Conservation (phyloP, 2,888 invertebrate genomes). For the Invenusta paracnida region DNA sequence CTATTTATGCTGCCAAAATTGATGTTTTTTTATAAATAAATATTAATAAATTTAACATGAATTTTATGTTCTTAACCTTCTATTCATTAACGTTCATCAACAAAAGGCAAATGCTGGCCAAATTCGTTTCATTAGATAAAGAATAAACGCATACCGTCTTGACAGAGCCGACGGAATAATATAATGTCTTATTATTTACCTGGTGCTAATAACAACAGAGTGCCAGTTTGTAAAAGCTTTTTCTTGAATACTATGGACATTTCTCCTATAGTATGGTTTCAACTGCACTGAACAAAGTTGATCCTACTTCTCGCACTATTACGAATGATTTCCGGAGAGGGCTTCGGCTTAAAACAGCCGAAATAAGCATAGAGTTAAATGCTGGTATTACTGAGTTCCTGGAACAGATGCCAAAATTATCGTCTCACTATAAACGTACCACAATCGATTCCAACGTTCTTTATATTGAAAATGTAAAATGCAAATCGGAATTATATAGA, state of each 20-base stretch:
- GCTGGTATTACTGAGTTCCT: background rate
- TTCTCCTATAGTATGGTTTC: background rate
- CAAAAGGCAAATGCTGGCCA: too few species aligned
- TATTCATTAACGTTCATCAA: too few species aligned
- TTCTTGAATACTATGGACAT: background rate
- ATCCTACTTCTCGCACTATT: background rate
- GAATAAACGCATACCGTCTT: too few species aligned
- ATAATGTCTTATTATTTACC: background rate
- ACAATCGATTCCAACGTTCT: background rate
- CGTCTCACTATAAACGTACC: background rate
- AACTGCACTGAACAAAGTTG: background rate
- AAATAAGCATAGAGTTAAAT: background rate
- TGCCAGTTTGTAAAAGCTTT: background rate
- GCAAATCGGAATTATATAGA: background rate
- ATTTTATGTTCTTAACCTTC: too few species aligned
- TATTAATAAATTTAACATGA: too few species aligned
- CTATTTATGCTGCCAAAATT: too few species aligned
- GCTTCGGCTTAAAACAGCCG: background rate
- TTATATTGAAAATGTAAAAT: background rate
- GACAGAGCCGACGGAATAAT: too few species aligned
- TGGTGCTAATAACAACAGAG: background rate
- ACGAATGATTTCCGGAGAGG: background rate
- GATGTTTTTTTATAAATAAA: too few species aligned
- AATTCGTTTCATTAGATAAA: too few species aligned
- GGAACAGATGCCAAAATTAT: background rate